A percentile compares a stretch with the other conserved stretches of the same genome.
These are phyloP conservation scores for Parambassis ranga DNA, from an alignment of 2,797 vertebrate genomes.

Conservation along the genomic window DNA sequence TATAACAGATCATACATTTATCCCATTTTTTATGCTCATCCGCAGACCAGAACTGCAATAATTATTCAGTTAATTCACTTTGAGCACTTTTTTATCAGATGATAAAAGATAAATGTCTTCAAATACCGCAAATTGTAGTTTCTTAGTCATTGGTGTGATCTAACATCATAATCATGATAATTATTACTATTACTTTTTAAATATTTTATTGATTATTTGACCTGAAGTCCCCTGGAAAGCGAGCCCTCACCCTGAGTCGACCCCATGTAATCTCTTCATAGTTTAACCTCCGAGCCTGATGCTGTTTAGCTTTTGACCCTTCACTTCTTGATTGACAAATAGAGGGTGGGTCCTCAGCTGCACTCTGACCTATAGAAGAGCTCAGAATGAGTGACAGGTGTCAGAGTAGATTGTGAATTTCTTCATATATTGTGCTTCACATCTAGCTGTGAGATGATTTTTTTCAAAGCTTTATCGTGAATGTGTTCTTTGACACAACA, in stretches of 20 bases:
- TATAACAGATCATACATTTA: not conserved
- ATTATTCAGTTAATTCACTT: not conserved
- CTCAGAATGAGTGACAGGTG: constrained; percentile 35
- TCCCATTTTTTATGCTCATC: too few species aligned
- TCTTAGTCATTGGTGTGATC: too few species aligned
- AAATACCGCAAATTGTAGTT: too few species aligned
- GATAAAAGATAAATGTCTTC: too few species aligned
- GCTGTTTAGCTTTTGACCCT: not conserved
- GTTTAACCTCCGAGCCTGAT: too few species aligned
- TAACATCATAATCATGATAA: not conserved
- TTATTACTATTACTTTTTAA: not conserved
- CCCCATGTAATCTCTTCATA: not conserved
- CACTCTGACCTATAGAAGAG: constrained; percentile 34
- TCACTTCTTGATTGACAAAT: constrained; percentile 24
- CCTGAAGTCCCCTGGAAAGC: not conserved
- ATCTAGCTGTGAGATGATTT: too few species aligned
- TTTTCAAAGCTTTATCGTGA: too few species aligned
- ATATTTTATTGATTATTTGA: not conserved
- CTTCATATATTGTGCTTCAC: not conserved
- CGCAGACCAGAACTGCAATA: not conserved
- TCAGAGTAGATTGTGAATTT: not conserved
- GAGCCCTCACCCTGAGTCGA: not conserved
- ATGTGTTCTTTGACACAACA: too few species aligned
- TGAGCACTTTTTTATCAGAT: too few species aligned
- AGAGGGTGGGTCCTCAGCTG: not conserved